Evolutionary conservation across 2,888 invertebrate genomes (phyloP), one percentile per base, ranked within the genome.

Genomic region (Sepioteuthis lessoniana): DNA sequence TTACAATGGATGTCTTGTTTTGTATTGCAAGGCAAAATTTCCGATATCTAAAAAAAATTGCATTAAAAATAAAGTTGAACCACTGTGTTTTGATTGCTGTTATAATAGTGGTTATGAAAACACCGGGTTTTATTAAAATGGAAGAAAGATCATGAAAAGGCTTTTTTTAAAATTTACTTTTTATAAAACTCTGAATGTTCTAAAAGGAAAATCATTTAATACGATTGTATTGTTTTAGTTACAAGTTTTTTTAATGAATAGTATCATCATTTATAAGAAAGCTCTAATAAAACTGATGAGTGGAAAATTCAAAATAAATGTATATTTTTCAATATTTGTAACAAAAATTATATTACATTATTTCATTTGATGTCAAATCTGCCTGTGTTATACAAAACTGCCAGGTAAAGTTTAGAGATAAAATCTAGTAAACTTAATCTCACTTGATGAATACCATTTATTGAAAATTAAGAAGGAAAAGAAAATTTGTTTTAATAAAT

Each of bases 81-180:
- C 76, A 76, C 76, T 35, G 35, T n/a, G 21, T 76, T n/a, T 35
- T 35, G n/a, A 13, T 76, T 76, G 13, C n/a, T 16, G 35, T 76
- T 76, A 76, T 76, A 76, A 76, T 76, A 76, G n/a, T 76, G 35
- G 76, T 76, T 35, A 5, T 76, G 76, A 76, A 76, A 76, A 76
- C 76, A 76, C 76, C 76, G 76, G 76, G 76, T 76, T 76, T 76
- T 35, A 76, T 76, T 76, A 76, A n/a, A 60, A 60, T 60, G 60
- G 60, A 60, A 60, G 47, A 47, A 76, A 13, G 76, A 76, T 76
- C 13, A n/a, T 76, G 76, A 35, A 76, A 76, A 76, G n/a, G 35
- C 19, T n/a, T n/a, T 76, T 76, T 76, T 76, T 76, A 13, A 35
- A 76, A 76, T 76, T 55, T 76, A 76, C 19, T n/a, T n/a, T 76